phyloP scores from a whole-genome alignment of 2,113 vertebrate genomes.

The Pithys albifrons region DNA sequence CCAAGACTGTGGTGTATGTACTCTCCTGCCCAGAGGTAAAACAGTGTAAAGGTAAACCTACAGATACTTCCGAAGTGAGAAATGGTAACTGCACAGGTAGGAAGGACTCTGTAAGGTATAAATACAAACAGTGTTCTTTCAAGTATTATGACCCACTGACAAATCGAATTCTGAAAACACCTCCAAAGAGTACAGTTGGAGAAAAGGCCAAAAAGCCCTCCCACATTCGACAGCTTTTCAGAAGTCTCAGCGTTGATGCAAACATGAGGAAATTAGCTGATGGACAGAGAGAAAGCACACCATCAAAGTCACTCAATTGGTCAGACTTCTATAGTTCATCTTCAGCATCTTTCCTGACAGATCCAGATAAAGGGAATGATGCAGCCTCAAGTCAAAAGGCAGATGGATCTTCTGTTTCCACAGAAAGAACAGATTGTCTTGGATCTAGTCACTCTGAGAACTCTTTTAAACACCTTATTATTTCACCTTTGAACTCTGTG shows the following conservation, averaged over 20 bases:
- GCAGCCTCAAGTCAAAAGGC: conserved; percentile 43
- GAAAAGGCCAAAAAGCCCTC: conserved; percentile 61
- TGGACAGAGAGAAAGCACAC: conserved; percentile 35
- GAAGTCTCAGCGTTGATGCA: conserved; percentile 78
- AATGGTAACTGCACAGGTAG: conserved; percentile 66
- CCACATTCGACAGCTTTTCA: conserved; percentile 78
- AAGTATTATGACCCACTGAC: conserved; percentile 81
- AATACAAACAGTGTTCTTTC: conserved; percentile 81
- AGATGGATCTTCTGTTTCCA: conserved; percentile 34
- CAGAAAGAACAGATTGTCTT: conserved; percentile 43
- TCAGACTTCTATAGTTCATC: conserved; percentile 52
- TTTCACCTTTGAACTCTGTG: conserved; percentile 57
- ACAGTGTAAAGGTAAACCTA: conserved; percentile 51
- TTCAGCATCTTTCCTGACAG: conserved; percentile 36
- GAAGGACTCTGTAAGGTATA: conserved; percentile 75
- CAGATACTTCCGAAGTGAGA: conserved; percentile 55
- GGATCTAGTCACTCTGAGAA: conserved; percentile 34
- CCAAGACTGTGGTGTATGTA: conserved; percentile 83
- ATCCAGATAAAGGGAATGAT: conserved; percentile 46
- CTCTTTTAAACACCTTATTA: conserved; percentile 39
- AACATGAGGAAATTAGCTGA: conserved; percentile 67
- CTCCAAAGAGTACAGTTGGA: conserved; percentile 66
- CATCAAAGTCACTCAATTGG: conserved; percentile 50
- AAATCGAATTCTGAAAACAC: conserved; percentile 78
- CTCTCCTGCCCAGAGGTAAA: conserved; percentile 80